Base-by-base conservation (phyloP, 2,797 vertebrate species). In the Rhabdomys pumilio region DNA sequence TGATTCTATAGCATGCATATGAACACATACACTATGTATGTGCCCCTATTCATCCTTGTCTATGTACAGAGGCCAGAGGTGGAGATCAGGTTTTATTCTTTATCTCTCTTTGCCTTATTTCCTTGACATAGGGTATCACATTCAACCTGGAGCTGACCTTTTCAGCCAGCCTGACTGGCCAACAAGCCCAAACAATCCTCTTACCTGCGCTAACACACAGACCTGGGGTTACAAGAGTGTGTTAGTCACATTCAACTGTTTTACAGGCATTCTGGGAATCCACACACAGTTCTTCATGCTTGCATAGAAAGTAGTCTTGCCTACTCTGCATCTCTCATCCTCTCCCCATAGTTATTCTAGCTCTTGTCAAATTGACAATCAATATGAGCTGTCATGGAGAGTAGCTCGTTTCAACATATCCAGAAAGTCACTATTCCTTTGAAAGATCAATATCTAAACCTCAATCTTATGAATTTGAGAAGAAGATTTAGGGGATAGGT, bases 401-500 rank as follows among this genome's bases (percentile, higher is more conserved):
- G 53, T 44, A 67, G 73, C 86, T 79, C 3, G 10, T 11, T 24
- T 79, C 76, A 61, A 0, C 26, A 1, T 34, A 53, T 75, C 6
- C 57, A 65, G 19, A 91, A 92, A 83, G 57, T 61, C 19, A 38
- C 9, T 41, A 73, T 89, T 89, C 47, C 24, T 75, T 14, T 89
- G 82, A 82, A 85, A 86, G 31, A 85, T 0, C 61, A 88, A 76
- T 3, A 76, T 81, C 13, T 57, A 81, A 67, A 22, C 3, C 29
- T 31, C 13, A 85, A 85, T 65, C 4, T 63, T 59, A 55, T 20
- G n/a, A 41, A 47, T 76, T 87, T 34, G 34, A 19, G n/a, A 61
- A 19, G 2, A 47, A 79, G 7, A 9, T 83, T 59, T 6, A 59
- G 3, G 6, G 20, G 5, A 5, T 59, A 79, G 29, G 13, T 80